These are phyloP conservation scores for Amorpha juglandis DNA, from an alignment of 2,888 invertebrate genomes.

Conservation along the genomic window DNA sequence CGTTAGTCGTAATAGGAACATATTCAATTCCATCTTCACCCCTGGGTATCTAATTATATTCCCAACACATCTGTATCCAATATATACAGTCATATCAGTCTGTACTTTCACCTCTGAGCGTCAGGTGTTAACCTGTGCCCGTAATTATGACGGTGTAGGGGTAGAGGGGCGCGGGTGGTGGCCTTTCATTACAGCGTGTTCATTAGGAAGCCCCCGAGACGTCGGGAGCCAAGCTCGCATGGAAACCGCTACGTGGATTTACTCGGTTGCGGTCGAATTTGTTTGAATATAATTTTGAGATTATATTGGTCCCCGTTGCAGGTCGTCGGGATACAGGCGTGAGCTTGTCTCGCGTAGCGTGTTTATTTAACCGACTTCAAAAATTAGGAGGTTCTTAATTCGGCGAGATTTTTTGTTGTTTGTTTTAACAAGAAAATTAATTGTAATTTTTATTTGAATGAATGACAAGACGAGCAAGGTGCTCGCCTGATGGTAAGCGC, in stretches of 20 bases:
- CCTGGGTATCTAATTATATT: background rate
- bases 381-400: no score
- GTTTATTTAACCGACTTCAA: no score
- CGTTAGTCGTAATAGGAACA: no score
- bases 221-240: background rate
- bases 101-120: background rate
- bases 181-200: slow-evolving; percentile 7
- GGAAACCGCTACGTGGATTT: background rate
- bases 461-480: no score
- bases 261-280: background rate
- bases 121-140: background rate
- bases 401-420: no score
- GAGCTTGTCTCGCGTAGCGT: no score
- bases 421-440: no score
- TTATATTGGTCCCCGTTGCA: no score
- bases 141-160: background rate
- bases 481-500: no score
- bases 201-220: slow-evolving; percentile 13
- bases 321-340: no score
- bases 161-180: background rate
- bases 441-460: no score
- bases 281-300: background rate
- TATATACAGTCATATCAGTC: background rate
- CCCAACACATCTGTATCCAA: background rate
- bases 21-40: no score